Conservation (phyloP, 2,113 vertebrate species). For the Origma solitaria region DNA sequence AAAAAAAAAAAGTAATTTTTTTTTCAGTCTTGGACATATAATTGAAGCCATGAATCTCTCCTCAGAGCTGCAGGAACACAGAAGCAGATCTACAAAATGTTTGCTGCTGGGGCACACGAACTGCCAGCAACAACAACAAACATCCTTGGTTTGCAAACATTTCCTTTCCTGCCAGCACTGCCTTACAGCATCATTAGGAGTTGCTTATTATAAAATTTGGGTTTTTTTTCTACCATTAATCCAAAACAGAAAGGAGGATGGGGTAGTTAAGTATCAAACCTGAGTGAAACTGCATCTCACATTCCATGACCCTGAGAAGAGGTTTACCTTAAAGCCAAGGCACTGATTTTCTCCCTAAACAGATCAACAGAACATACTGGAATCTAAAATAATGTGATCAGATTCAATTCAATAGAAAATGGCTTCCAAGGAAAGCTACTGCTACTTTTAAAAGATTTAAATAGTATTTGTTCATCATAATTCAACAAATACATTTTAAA, state of each 20-base stretch:
- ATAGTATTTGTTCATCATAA: neutral
- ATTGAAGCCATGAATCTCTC: neutral
- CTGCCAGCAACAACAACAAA: neutral
- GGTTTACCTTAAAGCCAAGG: neutral
- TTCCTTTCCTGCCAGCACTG: neutral
- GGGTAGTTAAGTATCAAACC: neutral
- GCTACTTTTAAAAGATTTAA: neutral
- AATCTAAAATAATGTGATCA: neutral
- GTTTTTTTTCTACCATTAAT: neutral
- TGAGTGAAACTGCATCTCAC: neutral
- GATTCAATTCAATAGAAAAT: neutral
- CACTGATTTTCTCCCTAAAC: neutral
- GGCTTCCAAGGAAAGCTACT: neutral
- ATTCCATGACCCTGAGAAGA: neutral
- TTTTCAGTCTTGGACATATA: neutral
- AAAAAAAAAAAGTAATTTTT: neutral
- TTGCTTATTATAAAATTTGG: neutral
- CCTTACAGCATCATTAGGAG: neutral
- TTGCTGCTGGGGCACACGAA: neutral
- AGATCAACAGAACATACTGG: neutral
- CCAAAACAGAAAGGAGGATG: too few species aligned
- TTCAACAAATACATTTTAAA: neutral
- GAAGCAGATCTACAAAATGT: neutral
- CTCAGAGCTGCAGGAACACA: neutral
- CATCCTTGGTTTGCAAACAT: neutral